Evolutionary conservation across 2,797 vertebrate genomes (phyloP).

Genomic region (Tiaroga cobitis): DNA sequence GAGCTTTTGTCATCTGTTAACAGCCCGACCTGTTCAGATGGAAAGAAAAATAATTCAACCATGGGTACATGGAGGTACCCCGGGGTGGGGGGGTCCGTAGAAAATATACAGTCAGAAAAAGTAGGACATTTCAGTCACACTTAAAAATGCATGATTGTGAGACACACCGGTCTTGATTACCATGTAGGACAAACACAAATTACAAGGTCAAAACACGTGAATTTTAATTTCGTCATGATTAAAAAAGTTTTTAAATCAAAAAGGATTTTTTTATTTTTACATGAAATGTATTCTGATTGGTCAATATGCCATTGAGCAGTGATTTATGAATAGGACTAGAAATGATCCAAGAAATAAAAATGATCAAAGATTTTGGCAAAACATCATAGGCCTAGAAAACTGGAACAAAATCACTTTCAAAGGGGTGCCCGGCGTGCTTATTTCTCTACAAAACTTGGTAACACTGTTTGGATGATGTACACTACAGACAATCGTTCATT

Average conservation of each 20-base stretch:
- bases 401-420: background rate
- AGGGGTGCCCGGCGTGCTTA: background rate
- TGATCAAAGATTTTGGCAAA: background rate
- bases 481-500: background rate
- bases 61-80: background rate
- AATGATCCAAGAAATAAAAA: background rate
- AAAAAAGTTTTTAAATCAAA: background rate
- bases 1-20: constrained; percentile 43
- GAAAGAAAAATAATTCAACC: background rate
- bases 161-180: too few species aligned
- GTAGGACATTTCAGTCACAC: background rate
- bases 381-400: background rate
- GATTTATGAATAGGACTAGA: background rate
- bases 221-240: background rate
- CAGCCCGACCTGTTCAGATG: background rate
- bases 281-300: background rate
- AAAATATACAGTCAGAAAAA: background rate
- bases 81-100: background rate
- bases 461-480: background rate
- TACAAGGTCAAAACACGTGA: background rate
- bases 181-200: too few species aligned
- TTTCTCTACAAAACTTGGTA: background rate
- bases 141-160: too few species aligned
- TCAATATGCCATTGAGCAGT: background rate
- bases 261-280: background rate